Conservation (phyloP, 2,888 invertebrate genomes). For the Sminthurinus aureus region DNA sequence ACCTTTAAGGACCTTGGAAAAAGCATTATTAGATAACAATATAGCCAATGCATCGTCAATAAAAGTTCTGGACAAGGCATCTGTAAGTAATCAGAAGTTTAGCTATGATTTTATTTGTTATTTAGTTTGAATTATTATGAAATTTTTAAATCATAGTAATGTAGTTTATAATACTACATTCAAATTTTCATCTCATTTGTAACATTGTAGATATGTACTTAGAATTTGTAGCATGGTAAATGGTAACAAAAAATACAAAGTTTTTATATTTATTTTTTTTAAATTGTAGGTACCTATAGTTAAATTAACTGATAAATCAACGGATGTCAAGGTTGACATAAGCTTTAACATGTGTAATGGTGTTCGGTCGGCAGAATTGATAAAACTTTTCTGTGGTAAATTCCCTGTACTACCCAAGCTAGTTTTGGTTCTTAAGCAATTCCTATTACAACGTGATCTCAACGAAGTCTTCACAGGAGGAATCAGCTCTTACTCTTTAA, state of each 20-base stretch:
- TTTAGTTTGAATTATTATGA: background rate
- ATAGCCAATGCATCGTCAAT: constrained; percentile 89
- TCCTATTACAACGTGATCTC: constrained; percentile 94
- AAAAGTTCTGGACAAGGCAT: constrained; percentile 96
- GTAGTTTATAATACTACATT: background rate
- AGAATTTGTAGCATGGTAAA: too few relatives aligned
- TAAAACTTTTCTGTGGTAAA: constrained; percentile 85
- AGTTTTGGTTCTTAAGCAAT: constrained; percentile 98
- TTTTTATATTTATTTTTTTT: background rate
- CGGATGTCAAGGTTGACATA: constrained; percentile 95
- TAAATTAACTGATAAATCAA: constrained; percentile 88
- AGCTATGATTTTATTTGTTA: background rate
- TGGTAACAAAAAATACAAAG: background rate
- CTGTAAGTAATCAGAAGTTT: constrained; percentile 69
- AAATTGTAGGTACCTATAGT: constrained; percentile 82
- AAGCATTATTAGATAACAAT: constrained; percentile 85
- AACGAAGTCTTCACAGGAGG: constrained; percentile 99
- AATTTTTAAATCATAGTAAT: background rate
- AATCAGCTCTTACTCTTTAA: constrained; percentile 97
- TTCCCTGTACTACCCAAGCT: constrained; percentile 92
- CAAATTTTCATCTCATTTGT: background rate
- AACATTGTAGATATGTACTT: too few relatives aligned
- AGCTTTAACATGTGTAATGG: constrained; percentile 99
- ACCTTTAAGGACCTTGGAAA: constrained; percentile 89
- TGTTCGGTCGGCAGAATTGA: constrained; percentile 94